Base-by-base conservation (phyloP, 1,140 invertebrate genomes). In the Ceratosolen solmsi region DNA sequence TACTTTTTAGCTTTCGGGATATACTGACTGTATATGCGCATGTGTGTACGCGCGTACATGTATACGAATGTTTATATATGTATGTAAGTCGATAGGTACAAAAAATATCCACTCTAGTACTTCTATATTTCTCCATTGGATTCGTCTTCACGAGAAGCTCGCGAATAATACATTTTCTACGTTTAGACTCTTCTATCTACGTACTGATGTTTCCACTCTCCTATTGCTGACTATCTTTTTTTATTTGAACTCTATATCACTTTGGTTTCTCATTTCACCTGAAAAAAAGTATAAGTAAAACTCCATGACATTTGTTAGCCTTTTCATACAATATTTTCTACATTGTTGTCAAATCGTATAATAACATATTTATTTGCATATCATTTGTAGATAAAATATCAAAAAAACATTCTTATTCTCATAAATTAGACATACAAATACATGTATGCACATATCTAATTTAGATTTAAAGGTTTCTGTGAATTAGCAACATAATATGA, bases 141-240 rank as follows among this genome's bases (percentile, higher is more conserved):
- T 80, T 80, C 72, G 20, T 56, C 33, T 65, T 65, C 75, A 33
- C 78, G 68, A 86, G 86, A 86, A 84, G 83, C 84, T 84, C 82
- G 80, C 83, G 82, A 75, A 86, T 86, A 84, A 86, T 86, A 80
- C 68, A 73, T 73, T 85, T 84, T 83, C 84, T 82, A 81, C 79
- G 83, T 82, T 85, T 85, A 85, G 84, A 80, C 80, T 80, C 79
- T 83, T 79, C 76, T 68, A 80, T 79, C 72, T 82, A 22, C 20
- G 36, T 49, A n/a, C 22, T 41, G 33, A 71, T 82, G 46, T 76
- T 75, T 83, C 84, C 85, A 83, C 85, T 84, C 84, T 84, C 54
- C 80, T 63, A 63, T 83, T 80, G 51, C 38, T 79, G 60, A 17
- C 49, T 79, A 63, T 27, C 49, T 65, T 76, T 82, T 72, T 76